Percentiles rank a stretch among this genome's conserved stretches.
Conservation (phyloP, 2,113 vertebrate species). For the Neotragus pygmaeus region DNA sequence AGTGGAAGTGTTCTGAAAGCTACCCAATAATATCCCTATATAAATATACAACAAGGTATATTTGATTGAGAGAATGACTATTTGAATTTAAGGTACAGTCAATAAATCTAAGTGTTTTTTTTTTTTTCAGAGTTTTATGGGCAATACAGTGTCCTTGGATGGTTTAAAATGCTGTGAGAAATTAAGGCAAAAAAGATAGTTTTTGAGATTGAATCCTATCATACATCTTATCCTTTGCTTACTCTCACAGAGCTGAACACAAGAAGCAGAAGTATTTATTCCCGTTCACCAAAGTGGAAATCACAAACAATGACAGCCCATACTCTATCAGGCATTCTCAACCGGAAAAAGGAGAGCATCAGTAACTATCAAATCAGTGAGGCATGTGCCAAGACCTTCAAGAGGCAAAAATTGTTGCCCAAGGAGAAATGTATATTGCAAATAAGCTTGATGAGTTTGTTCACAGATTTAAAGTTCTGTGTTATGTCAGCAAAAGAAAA, state of each 20-base stretch:
- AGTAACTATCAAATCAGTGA: background rate
- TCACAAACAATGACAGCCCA: background rate
- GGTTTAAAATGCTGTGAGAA: background rate
- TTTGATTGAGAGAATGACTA: background rate
- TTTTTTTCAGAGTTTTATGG: background rate
- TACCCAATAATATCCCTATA: background rate
- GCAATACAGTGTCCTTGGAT: background rate
- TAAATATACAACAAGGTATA: background rate
- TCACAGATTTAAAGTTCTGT: background rate
- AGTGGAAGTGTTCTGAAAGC: background rate
- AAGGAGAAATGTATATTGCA: background rate
- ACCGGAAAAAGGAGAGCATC: background rate
- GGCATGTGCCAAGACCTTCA: background rate
- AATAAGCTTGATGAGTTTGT: background rate
- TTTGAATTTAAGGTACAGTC: background rate
- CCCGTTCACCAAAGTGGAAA: background rate
- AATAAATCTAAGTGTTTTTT: background rate
- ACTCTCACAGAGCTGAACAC: background rate
- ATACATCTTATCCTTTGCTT: background rate
- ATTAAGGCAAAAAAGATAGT: constrained; percentile 2
- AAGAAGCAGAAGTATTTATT: background rate
- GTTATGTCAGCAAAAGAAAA: background rate
- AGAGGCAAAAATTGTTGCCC: background rate
- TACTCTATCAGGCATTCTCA: background rate
- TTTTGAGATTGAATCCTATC: constrained; percentile 15